Evolutionary conservation across 2,888 invertebrate species (phyloP), one percentile per base, ranked within the genome.

Genomic region (Lasioglossum malachurum): DNA sequence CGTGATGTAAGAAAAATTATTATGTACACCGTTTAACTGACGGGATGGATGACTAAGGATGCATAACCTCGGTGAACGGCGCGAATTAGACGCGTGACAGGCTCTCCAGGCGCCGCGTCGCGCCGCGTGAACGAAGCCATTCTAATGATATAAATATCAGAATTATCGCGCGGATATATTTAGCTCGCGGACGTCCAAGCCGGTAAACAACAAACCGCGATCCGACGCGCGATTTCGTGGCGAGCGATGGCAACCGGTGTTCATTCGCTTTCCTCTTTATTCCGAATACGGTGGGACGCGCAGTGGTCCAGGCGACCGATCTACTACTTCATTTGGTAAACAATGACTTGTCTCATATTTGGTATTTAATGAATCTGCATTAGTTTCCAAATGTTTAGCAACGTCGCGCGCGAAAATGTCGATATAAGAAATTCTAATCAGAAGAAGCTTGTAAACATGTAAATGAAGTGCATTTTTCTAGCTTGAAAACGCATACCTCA

Each of bases 111-210:
- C 75, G 46, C 83, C 74, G 67, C 67, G 67, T 81, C 74, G 67
- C 67, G 67, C 67, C 67, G 67, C 38, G 69, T 38, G 72, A 76
- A 64, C 80, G 72, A 78, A 87, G 72, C 73, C 83, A 73, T 82
- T 69, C 76, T 78, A 80, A 78, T 78, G 88, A 85, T 86, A 90
- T 87, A 88, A 90, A 90, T 90, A 90, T 90, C 87, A 71, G 82
- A 84, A 90, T 90, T 90, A 90, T 90, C 90, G 90, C 83, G 57
- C 72, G 49, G 84, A 53, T 90, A 90, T 90, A 90, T 90, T 90
- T 90, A 90, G 88, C 88, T 74, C 83, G 74, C 79, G 83, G 87
- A 81, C 81, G 86, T 71, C 75, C 82, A 89, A 86, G 90, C 78
- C 86, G 84, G 87, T 90, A 90, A 90, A 90, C 90, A 90, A 84